These are phyloP conservation scores for Melanotaenia nigrans DNA, from an alignment of 2,797 vertebrate species.

Conservation along the genomic window DNA sequence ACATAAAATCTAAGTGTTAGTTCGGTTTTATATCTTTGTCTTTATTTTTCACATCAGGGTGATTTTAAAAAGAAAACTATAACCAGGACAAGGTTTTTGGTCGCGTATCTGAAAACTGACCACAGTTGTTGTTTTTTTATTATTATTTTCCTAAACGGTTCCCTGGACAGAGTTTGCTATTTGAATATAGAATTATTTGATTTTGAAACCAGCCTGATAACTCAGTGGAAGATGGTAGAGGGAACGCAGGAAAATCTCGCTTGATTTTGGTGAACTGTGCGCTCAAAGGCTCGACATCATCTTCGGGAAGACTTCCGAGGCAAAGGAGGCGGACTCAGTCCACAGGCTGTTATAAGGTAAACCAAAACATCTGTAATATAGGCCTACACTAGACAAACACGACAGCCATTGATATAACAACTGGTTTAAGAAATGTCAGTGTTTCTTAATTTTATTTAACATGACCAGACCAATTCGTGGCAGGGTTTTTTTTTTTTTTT, in stretches of 20 bases:
- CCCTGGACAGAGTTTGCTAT: conserved; percentile 32
- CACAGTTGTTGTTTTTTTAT: neutral
- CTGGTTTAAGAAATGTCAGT: no score
- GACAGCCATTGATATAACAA: neutral
- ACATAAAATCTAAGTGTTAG: conserved; percentile 5
- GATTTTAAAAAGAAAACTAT: conserved; percentile 6
- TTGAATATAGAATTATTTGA: neutral
- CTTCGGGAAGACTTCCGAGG: conserved; percentile 25
- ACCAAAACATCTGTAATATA: neutral
- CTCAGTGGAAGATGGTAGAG: conserved; percentile 41
- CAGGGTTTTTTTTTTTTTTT: no score
- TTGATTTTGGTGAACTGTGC: conserved; percentile 25
- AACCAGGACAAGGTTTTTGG: conserved; percentile 57
- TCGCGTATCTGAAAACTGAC: conserved; percentile 43
- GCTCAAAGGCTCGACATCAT: conserved; percentile 39
- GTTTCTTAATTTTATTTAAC: no score
- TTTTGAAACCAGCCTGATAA: conserved; percentile 11
- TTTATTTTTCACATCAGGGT: neutral
- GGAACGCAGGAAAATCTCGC: conserved; percentile 38
- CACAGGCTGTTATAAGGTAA: conserved; percentile 50
- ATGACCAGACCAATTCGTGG: no score
- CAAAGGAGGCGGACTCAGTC: conserved; percentile 35
- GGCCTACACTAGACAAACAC: neutral
- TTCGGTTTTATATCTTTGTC: neutral
- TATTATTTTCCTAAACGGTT: conserved; percentile 20